These are phyloP conservation scores for Esperia sulphurella DNA, from an alignment of 2,888 invertebrate species.

Conservation along the genomic window DNA sequence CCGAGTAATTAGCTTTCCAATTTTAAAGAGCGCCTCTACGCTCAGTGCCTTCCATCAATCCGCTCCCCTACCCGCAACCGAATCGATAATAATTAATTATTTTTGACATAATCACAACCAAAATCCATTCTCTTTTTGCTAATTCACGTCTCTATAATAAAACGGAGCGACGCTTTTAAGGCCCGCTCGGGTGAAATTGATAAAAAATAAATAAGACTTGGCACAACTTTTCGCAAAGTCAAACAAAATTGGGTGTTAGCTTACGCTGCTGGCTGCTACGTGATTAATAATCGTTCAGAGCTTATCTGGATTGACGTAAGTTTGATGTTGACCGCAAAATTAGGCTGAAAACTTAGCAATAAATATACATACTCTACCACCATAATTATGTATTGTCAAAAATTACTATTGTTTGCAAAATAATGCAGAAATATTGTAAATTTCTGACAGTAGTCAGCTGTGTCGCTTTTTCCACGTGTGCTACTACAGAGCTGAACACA, in stretches of 20 bases:
- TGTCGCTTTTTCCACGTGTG: no score
- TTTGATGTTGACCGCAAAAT: background rate
- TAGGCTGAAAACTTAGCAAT: background rate
- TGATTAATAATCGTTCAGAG: slow-evolving; percentile 58
- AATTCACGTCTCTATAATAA: slow-evolving; percentile 83
- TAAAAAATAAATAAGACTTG: slow-evolving; percentile 75
- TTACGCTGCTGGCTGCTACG: slow-evolving; percentile 41
- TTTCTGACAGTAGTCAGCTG: no score
- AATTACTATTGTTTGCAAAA: no score
- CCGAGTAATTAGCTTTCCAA: slow-evolving; percentile 72
- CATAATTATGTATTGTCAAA: no score
- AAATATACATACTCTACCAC: no score
- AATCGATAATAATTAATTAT: slow-evolving; percentile 86
- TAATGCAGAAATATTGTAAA: no score
- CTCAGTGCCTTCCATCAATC: slow-evolving; percentile 61
- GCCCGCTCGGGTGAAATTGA: slow-evolving; percentile 68
- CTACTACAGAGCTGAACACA: no score
- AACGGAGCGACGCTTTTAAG: slow-evolving; percentile 71
- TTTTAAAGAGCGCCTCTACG: slow-evolving; percentile 64
- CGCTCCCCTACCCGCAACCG: slow-evolving; percentile 59
- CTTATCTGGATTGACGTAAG: slow-evolving; percentile 17
- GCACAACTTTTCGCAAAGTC: slow-evolving; percentile 65
- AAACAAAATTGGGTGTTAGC: slow-evolving; percentile 64
- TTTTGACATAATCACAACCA: slow-evolving; percentile 84
- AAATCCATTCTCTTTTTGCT: slow-evolving; percentile 83